These are phyloP conservation scores for Callitettix versicolor DNA, from an alignment of 1,140 invertebrate species.

Conservation along the genomic window DNA sequence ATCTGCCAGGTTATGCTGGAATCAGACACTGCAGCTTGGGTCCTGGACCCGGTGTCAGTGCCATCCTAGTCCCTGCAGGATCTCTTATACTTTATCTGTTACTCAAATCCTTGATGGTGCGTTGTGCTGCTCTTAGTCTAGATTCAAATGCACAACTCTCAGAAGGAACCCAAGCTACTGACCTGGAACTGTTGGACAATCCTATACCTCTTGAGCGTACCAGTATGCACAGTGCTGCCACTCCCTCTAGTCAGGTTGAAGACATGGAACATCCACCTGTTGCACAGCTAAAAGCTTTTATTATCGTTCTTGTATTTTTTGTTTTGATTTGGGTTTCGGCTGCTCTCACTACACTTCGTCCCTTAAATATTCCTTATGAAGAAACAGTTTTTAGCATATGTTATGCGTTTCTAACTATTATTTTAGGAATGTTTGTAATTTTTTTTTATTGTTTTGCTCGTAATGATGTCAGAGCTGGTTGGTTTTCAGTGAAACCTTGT, in stretches of 20 bases:
- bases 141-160: constrained; percentile 58
- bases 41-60: constrained; percentile 64
- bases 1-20: constrained; percentile 71
- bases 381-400: constrained; percentile 67
- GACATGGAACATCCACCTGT: constrained; percentile 72
- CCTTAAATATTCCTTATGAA: constrained; percentile 53
- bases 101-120: constrained; percentile 63
- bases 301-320: constrained; percentile 66
- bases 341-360: constrained; percentile 53
- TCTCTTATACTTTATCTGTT: constrained; percentile 61
- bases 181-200: constrained; percentile 43
- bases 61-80: constrained; percentile 64
- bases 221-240: constrained; percentile 49
- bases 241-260: constrained; percentile 59
- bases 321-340: constrained; percentile 62
- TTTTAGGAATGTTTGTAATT: constrained; percentile 70
- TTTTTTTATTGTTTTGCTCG: constrained; percentile 77
- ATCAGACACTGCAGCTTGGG: constrained; percentile 76
- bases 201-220: constrained; percentile 34
- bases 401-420: constrained; percentile 57
- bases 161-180: constrained; percentile 59
- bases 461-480: constrained; percentile 66
- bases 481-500: constrained; percentile 43
- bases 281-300: constrained; percentile 67
- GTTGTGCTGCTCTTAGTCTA: constrained; percentile 54